These are phyloP conservation scores for Drosophila kepulauana DNA, from an alignment of 1,140 invertebrate species.

Conservation along the genomic window DNA sequence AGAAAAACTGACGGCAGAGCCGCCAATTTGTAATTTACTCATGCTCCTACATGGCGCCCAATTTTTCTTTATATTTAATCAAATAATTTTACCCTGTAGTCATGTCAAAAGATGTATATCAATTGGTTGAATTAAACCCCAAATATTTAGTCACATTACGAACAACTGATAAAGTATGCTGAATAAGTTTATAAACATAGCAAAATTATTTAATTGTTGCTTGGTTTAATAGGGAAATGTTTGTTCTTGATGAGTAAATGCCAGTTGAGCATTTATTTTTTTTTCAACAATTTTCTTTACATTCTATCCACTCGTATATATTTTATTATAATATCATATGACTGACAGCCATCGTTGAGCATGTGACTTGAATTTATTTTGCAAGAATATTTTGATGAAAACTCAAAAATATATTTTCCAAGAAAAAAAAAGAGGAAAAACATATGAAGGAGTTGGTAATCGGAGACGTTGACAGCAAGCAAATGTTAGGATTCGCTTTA, in stretches of 20 bases:
- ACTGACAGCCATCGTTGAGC: conserved; percentile 36
- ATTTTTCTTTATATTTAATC: conserved; percentile 43
- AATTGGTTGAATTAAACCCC: background rate
- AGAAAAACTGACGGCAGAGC: conserved; percentile 13
- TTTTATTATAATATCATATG: conserved; percentile 66
- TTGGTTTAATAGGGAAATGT: too few relatives aligned
- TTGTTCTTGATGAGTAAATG: conserved; percentile 11
- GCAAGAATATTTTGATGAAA: conserved; percentile 56
- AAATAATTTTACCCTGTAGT: conserved; percentile 32
- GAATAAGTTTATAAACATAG: too few relatives aligned
- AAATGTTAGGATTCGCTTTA: conserved; percentile 67
- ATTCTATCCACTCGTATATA: background rate
- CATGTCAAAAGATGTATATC: background rate
- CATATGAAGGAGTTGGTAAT: conserved; percentile 20
- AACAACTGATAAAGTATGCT: too few relatives aligned
- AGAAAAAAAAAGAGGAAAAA: too few relatives aligned
- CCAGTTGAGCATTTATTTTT: background rate
- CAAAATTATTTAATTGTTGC: background rate
- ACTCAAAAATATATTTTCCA: conserved; percentile 50
- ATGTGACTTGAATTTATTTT: conserved; percentile 73
- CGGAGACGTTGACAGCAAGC: conserved; percentile 23
- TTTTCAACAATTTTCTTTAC: background rate
- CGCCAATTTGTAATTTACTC: conserved; percentile 72
- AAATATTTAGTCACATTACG: too few relatives aligned
- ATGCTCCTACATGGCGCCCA: conserved; percentile 38